Conservation (phyloP, 2,113 vertebrate species). For the Oncorhynchus clarkii region DNA sequence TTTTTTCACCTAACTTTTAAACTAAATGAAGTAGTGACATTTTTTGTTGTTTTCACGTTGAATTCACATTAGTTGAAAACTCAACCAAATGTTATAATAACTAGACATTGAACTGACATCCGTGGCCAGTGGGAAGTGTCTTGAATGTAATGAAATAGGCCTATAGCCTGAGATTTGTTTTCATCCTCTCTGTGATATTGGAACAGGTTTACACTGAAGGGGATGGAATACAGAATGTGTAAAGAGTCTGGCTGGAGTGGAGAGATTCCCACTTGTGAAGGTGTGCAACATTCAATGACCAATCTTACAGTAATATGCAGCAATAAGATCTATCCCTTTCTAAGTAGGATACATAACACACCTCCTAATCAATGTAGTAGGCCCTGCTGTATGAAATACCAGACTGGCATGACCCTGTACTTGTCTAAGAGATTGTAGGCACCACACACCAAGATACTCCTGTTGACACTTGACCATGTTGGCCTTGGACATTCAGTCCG, state of each 20-base stretch:
- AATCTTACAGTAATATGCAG: not conserved
- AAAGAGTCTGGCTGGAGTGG: constrained; percentile 10
- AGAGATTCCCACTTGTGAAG: constrained; percentile 11
- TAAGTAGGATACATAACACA: not conserved
- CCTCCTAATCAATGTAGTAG: not conserved
- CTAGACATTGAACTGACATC: too few species aligned
- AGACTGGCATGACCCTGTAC: not conserved
- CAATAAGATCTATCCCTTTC: not conserved
- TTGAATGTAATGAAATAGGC: not conserved
- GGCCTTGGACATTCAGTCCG: not conserved
- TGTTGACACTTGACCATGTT: not conserved
- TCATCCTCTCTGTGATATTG: not conserved
- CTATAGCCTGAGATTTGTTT: not conserved
- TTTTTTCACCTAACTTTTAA: too few species aligned
- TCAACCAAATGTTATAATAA: too few species aligned
- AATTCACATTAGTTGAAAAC: too few species aligned
- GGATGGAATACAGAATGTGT: constrained; percentile 2
- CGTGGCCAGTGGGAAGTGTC: not conserved
- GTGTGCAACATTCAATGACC: not conserved
- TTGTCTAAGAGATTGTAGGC: not conserved
- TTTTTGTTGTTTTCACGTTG: too few species aligned
- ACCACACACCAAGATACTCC: not conserved
- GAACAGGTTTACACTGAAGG: constrained; percentile 11
- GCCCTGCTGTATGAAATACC: not conserved
- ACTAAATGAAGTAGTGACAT: too few species aligned